A percentile compares a stretch with the other conserved stretches of the same genome.
These are phyloP conservation scores for Diploscapter pachys DNA, from an alignment of 1,140 invertebrate genomes.

Conservation along the genomic window DNA sequence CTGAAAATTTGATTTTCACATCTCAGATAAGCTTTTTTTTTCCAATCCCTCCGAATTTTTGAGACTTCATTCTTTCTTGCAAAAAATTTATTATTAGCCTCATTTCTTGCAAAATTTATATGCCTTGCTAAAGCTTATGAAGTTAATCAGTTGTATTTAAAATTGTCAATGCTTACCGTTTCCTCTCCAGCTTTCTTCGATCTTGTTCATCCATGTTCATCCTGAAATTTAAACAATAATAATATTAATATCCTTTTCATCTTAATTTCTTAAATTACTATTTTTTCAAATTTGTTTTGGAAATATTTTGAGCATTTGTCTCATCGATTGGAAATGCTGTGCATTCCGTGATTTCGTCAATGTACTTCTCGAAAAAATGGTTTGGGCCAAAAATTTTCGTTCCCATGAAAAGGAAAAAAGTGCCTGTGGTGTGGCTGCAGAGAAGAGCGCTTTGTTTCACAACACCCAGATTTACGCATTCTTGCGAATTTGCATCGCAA, in stretches of 20 bases:
- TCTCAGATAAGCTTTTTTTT: too few species aligned
- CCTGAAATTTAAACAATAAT: conserved; percentile 17
- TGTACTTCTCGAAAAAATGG: neutral
- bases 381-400: neutral
- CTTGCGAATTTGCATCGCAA: too few species aligned
- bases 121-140: too few species aligned
- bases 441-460: too few species aligned
- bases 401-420: neutral
- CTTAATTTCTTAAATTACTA: neutral
- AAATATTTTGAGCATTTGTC: neutral
- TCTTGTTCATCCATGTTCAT: conserved; percentile 83
- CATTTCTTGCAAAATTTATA: too few species aligned
- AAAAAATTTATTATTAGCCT: too few species aligned
- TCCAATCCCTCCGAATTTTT: too few species aligned
- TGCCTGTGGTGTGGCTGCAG: too few species aligned
- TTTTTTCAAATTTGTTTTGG: neutral
- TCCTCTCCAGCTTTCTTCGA: conserved; percentile 66
- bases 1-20: conserved; percentile 25
- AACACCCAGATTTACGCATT: too few species aligned
- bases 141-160: too few species aligned
- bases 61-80: too few species aligned
- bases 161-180: conserved; percentile 31
- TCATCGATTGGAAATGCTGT: neutral
- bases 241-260: neutral
- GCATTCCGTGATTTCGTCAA: neutral